These are phyloP conservation scores for Wiebesia pumilae DNA, from an alignment of 1,140 invertebrate genomes.

Conservation along the genomic window DNA sequence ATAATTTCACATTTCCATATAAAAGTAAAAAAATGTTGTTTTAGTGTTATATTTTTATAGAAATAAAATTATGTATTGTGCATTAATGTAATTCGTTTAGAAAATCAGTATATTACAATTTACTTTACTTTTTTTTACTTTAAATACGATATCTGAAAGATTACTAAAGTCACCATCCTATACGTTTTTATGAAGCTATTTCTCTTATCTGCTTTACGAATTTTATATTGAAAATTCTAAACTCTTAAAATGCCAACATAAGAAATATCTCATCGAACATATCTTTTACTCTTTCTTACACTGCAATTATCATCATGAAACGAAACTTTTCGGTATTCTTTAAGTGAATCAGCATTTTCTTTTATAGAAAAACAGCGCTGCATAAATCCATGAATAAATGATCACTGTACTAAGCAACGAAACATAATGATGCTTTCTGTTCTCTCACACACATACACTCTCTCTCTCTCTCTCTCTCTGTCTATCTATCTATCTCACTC, in stretches of 20 bases:
- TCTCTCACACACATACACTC: too few species aligned
- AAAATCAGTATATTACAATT: too few species aligned
- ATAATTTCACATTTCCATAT: too few species aligned
- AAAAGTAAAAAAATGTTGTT: too few species aligned
- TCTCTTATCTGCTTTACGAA: constrained; percentile 19
- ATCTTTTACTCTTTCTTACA: neutral
- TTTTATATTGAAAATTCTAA: constrained; percentile 8
- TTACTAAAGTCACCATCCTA: too few species aligned
- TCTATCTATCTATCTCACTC: neutral
- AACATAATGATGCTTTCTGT: neutral
- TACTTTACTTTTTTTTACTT: too few species aligned
- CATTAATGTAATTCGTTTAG: too few species aligned
- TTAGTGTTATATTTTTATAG: too few species aligned
- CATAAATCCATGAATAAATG: constrained; percentile 36
- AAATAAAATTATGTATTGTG: too few species aligned
- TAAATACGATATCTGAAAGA: too few species aligned
- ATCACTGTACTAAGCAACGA: neutral
- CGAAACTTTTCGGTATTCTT: constrained; percentile 42
- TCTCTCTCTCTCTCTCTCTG: neutral
- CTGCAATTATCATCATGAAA: constrained; percentile 27
- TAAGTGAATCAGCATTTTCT: constrained; percentile 39
- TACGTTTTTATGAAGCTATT: too few species aligned
- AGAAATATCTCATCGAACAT: constrained; percentile 11
- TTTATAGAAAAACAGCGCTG: neutral
- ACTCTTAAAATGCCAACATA: neutral